A percentile compares a stretch with the other conserved stretches of the same genome.
Evolutionary conservation across 2,888 invertebrate species (phyloP).

Genomic region (Carabus problematicus): DNA sequence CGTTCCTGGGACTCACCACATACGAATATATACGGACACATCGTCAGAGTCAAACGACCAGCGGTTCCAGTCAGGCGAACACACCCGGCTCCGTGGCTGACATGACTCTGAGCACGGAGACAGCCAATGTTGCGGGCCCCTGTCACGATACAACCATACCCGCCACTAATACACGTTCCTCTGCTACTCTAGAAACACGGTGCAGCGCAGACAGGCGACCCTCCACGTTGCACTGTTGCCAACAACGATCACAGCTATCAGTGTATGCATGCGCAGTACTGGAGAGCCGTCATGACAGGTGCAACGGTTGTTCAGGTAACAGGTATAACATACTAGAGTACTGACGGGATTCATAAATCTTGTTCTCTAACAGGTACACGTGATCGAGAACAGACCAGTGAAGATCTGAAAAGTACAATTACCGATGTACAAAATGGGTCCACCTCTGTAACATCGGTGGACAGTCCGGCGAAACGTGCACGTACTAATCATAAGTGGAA

Average conservation of each 20-base stretch:
- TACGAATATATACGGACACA: constrained; percentile 82
- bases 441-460: too few species aligned
- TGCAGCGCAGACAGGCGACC: constrained; percentile 46
- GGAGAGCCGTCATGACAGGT: constrained; percentile 26
- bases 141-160: too few species aligned
- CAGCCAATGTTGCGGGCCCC: neutral
- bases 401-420: too few species aligned
- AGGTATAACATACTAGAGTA: too few species aligned
- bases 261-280: constrained; percentile 43
- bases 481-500: constrained; percentile 65
- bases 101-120: neutral
- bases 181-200: neutral
- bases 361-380: too few species aligned
- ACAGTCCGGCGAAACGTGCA: constrained; percentile 48
- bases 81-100: neutral
- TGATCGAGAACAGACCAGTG: too few species aligned
- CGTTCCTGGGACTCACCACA: constrained; percentile 70
- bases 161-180: too few species aligned
- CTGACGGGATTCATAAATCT: too few species aligned
- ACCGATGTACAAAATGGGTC: constrained; percentile 5
- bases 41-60: constrained; percentile 56
- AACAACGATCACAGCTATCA: constrained; percentile 52
- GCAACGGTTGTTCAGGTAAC: constrained; percentile 28
- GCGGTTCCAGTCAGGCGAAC: neutral
- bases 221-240: constrained; percentile 49